Percentiles rank a stretch among this genome's conserved stretches.
phyloP scores from a whole-genome alignment of 2,113 vertebrate genomes.

The Sander vitreus region DNA sequence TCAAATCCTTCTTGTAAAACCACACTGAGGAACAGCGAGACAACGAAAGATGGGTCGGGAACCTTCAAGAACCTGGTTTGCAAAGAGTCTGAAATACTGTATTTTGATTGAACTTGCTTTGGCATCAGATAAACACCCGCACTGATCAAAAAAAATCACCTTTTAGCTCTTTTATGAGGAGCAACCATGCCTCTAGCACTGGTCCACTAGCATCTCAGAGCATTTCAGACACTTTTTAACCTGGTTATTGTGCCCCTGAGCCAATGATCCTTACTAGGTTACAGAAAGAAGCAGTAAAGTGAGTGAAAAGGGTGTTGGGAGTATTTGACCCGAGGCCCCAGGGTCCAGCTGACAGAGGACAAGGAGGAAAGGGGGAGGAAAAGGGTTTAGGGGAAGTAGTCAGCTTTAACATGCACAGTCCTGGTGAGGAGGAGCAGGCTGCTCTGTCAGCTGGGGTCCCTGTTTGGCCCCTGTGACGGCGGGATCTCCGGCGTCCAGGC shows the following conservation, averaged over 20 bases:
- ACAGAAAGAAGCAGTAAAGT: slow-evolving; percentile 53
- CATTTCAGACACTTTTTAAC: slow-evolving; percentile 55
- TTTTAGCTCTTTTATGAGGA: slow-evolving; percentile 11
- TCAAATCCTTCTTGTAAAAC: slow-evolving; percentile 76
- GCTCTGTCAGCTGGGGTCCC: slow-evolving; percentile 92
- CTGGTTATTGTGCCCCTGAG: slow-evolving; percentile 41
- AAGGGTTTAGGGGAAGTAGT: slow-evolving; percentile 27
- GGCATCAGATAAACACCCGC: slow-evolving; percentile 36
- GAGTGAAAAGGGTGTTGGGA: slow-evolving; percentile 49
- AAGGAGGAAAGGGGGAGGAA: slow-evolving; percentile 30
- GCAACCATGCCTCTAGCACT: slow-evolving; percentile 13
- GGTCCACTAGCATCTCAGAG: background rate
- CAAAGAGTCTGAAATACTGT: slow-evolving; percentile 60
- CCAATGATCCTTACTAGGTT: slow-evolving; percentile 21
- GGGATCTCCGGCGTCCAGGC: slow-evolving; percentile 90
- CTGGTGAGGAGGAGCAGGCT: slow-evolving; percentile 89
- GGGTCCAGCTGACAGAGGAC: slow-evolving; percentile 46
- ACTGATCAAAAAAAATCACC: slow-evolving; percentile 8
- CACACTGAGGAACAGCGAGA: slow-evolving; percentile 53
- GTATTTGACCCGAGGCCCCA: slow-evolving; percentile 41
- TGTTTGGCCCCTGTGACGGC: slow-evolving; percentile 89
- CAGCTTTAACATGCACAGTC: slow-evolving; percentile 93
- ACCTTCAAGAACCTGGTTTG: slow-evolving; percentile 43
- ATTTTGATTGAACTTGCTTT: slow-evolving; percentile 42
- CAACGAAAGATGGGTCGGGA: slow-evolving; percentile 19